phyloP scores from a whole-genome alignment of 2,888 invertebrate genomes.

The Dichetophora obliterata region DNA sequence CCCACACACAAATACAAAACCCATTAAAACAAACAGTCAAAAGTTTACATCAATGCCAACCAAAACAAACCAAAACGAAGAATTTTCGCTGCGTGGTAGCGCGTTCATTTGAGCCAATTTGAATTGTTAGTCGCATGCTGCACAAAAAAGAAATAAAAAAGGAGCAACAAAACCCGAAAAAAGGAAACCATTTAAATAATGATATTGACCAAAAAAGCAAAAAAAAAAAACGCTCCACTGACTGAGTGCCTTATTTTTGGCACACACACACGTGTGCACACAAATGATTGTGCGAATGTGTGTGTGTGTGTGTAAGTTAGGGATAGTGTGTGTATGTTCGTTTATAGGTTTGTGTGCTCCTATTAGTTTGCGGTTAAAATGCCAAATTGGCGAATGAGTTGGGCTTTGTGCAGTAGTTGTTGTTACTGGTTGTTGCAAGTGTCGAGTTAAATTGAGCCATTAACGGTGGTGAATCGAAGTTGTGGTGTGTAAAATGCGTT shows the following conservation, averaged over 20 bases:
- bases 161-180: background rate
- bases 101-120: background rate
- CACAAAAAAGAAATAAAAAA: background rate
- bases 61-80: background rate
- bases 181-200: background rate
- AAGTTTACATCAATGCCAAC: background rate
- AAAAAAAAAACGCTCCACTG: background rate
- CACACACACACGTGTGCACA: background rate
- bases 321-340: background rate
- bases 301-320: background rate
- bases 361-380: conserved; percentile 31
- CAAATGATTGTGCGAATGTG: background rate
- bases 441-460: conserved; percentile 23
- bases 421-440: conserved; percentile 1
- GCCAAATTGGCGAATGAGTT: conserved; percentile 20
- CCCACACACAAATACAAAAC: no score
- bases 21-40: no score
- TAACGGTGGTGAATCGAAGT: conserved; percentile 23
- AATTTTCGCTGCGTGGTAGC: background rate
- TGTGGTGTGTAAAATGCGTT: background rate
- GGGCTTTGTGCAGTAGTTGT: background rate
- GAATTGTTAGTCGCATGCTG: background rate
- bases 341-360: background rate
- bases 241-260: conserved; percentile 7
- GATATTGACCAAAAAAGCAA: background rate